phyloP scores from a whole-genome alignment of 2,797 vertebrate genomes.

The Gymnoscopelus microlampas region DNA sequence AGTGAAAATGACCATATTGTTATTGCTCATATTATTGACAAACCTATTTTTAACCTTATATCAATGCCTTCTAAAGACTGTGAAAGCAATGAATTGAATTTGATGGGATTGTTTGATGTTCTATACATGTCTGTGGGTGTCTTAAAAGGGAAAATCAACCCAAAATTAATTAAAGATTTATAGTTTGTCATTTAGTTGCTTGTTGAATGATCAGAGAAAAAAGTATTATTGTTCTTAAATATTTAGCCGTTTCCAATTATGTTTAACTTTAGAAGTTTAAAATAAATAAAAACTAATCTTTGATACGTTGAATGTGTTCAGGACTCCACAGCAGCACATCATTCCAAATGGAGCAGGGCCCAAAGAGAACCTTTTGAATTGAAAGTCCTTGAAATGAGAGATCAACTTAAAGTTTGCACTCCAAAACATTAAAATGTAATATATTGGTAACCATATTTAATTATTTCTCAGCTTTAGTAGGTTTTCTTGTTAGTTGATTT shows the following conservation, averaged over 20 bases:
- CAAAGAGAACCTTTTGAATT: conserved; percentile 33
- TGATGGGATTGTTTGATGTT: conserved; percentile 23
- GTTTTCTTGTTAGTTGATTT: conserved; percentile 19
- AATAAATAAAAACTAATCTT: conserved; percentile 1
- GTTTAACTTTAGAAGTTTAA: too few relatives aligned
- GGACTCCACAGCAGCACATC: conserved; percentile 13
- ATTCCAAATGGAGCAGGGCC: conserved; percentile 27
- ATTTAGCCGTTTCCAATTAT: conserved; percentile 13
- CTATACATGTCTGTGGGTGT: conserved; percentile 18
- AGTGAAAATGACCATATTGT: conserved; percentile 39
- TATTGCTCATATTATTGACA: conserved; percentile 36
- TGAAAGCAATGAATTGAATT: not conserved
- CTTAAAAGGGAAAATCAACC: conserved; percentile 44
- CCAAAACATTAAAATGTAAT: conserved; percentile 44
- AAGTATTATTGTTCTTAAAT: conserved; percentile 1
- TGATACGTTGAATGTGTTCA: conserved; percentile 1
- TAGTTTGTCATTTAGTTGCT: conserved; percentile 17
- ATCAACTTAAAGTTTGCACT: conserved; percentile 24
- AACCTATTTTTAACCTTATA: conserved; percentile 33
- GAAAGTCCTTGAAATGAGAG: conserved; percentile 23
- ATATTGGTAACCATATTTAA: not conserved
- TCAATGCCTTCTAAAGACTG: conserved; percentile 31
- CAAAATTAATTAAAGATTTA: conserved; percentile 16
- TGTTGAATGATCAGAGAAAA: conserved; percentile 7
- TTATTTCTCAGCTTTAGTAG: conserved; percentile 15